Conservation (phyloP, 2,797 vertebrate species). For the Clarias fuscus region DNA sequence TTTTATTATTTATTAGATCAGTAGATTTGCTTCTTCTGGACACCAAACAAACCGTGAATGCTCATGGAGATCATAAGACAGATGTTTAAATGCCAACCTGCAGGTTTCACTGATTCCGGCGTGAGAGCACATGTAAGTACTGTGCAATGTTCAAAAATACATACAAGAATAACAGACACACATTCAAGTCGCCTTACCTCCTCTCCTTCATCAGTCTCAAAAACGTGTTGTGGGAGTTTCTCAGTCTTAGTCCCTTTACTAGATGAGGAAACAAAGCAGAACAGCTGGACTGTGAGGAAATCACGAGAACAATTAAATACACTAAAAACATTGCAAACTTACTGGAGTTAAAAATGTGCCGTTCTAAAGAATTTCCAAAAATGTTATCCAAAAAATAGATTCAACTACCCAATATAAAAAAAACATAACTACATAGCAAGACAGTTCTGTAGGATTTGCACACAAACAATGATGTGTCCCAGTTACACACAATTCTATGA, state of each 20-base stretch:
- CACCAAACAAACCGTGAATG: background rate
- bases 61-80: background rate
- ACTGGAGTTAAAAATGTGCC: background rate
- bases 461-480: background rate
- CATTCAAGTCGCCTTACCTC: conserved; percentile 78
- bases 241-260: conserved; percentile 95
- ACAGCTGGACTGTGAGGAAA: background rate
- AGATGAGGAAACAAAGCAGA: conserved; percentile 56
- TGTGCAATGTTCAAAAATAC: background rate
- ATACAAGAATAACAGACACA: background rate
- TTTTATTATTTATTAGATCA: background rate
- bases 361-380: background rate
- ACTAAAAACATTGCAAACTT: background rate
- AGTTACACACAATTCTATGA: background rate
- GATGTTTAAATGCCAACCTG: background rate
- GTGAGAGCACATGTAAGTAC: background rate
- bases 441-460: background rate
- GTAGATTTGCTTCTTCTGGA: background rate
- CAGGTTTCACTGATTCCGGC: conserved; percentile 4
- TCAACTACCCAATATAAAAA: background rate
- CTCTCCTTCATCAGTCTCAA: conserved; percentile 95
- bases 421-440: background rate
- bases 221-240: conserved; percentile 90
- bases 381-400: background rate
- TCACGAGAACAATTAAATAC: background rate